phyloP scores from a whole-genome alignment of 23 tunicate species.

The Corella eumyota region DNA sequence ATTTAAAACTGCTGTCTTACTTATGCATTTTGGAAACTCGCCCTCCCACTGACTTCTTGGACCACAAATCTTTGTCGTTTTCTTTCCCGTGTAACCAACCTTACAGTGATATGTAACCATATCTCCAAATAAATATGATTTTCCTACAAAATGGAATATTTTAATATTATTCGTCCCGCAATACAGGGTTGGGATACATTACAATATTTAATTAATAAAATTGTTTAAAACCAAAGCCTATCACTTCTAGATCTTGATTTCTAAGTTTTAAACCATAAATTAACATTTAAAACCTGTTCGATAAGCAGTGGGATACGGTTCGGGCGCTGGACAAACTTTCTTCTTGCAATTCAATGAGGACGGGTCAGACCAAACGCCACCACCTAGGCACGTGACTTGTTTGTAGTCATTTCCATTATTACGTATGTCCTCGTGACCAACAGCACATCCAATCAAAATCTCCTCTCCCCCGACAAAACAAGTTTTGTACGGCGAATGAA shows the following conservation, averaged over 20 bases:
- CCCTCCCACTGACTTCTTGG: slow-evolving; percentile 41
- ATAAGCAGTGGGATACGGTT: background rate
- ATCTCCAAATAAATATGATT: slow-evolving; percentile 17
- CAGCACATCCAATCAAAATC: slow-evolving; percentile 14
- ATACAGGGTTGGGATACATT: background rate
- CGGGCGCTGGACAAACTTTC: slow-evolving; percentile 15
- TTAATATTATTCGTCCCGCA: background rate
- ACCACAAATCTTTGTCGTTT: slow-evolving; percentile 15
- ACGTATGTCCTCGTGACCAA: slow-evolving; percentile 19
- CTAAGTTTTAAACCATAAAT: background rate
- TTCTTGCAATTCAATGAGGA: slow-evolving; percentile 25
- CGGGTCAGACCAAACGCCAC: slow-evolving; percentile 28
- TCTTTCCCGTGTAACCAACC: slow-evolving; percentile 4
- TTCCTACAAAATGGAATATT: slow-evolving; percentile 1
- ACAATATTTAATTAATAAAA: too few species aligned
- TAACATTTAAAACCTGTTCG: background rate
- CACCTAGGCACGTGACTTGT: slow-evolving; percentile 24
- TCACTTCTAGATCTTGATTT: too few species aligned
- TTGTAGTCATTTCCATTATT: background rate
- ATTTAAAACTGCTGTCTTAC: too few species aligned
- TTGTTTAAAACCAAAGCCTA: too few species aligned
- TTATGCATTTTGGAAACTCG: slow-evolving; percentile 15
- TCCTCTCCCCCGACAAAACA: slow-evolving; percentile 28
- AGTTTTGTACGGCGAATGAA: background rate
- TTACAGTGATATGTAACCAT: slow-evolving; percentile 19